phyloP scores from a whole-genome alignment of 2,888 invertebrate species.

The Graphium colonna region DNA sequence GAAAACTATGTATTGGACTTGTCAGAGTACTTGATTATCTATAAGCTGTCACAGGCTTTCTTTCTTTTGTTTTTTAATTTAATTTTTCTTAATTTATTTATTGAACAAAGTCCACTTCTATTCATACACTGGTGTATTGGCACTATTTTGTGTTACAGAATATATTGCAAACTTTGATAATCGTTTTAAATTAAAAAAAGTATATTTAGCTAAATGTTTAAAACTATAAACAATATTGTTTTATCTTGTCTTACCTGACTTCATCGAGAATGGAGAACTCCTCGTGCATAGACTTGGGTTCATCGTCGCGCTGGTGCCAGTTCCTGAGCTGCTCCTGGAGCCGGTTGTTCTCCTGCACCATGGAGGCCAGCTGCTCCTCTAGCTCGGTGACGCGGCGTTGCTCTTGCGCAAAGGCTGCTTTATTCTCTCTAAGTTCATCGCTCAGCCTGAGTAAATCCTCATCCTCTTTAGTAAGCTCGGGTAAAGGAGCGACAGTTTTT shows the following conservation, averaged over 20 bases:
- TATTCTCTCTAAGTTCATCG: constrained; percentile 85
- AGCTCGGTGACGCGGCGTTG: constrained; percentile 86
- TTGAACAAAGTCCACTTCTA: too few species aligned
- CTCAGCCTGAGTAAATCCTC: constrained; percentile 80
- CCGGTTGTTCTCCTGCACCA: constrained; percentile 85
- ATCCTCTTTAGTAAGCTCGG: constrained; percentile 74
- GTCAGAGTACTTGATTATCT: too few species aligned
- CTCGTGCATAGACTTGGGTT: constrained; percentile 90
- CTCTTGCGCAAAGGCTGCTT: constrained; percentile 84
- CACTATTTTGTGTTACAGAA: too few species aligned
- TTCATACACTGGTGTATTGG: too few species aligned
- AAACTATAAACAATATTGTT: neutral
- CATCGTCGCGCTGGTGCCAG: constrained; percentile 83
- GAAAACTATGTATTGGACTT: too few species aligned
- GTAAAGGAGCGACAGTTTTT: constrained; percentile 60
- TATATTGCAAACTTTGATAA: too few species aligned
- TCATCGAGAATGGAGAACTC: constrained; percentile 91
- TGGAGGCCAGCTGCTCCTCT: constrained; percentile 86
- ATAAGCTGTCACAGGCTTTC: too few species aligned
- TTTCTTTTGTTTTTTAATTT: too few species aligned
- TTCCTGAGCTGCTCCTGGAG: constrained; percentile 85
- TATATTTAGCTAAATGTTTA: too few species aligned
- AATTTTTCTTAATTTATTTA: too few species aligned
- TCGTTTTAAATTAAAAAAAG: too few species aligned
- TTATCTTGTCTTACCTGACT: constrained; percentile 88